Base-by-base conservation (phyloP, 2,797 vertebrate genomes). In the Sorex maritimensis region DNA sequence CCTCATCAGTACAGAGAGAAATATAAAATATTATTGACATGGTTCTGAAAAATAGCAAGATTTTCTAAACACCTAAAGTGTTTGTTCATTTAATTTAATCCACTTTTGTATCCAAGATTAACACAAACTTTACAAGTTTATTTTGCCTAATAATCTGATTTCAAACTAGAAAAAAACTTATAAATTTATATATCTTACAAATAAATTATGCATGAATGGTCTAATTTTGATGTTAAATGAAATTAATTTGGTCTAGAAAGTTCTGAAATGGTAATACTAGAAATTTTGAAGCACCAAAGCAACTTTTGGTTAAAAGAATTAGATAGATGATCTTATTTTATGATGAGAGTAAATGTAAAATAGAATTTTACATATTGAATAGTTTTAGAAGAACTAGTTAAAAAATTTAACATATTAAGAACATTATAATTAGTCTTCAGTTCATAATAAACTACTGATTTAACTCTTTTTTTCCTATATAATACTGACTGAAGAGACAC, bases 171-270 rank as follows among this genome's bases (percentile, higher is more conserved):
- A 55, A 91, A 91, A 81, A 78, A 19, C 49, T 52, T 11, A 52
- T 52, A 52, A 44, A 44, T 44, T 44, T 1, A 23, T 21, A 73
- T 34, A 85, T 92, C 23, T 79, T 88, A 28, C 52, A 90, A 84
- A 58, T 30, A 0, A 41, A 74, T 30, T 41, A 9, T 46, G 46
- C 2, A 21, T 55, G 30, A 86, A 38, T 89, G 46, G 68, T 26
- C 17, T 80, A 78, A 79, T 74, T 85, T 90, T 19, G 15, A 74
- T 79, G 67, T 49, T 87, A 80, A 72, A 46, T 75, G 63, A 91
- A 84, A 86, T n/a, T 81, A 4, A 92, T 88, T 93, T 88, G 26
- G 12, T 79, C 69, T 84, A 90, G 46, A 88, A 92, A 92, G 58
- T 34, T 92, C 12, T 55, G 14, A 68, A 58, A 88, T 78, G 78